A percentile compares a stretch with the other conserved stretches of the same genome.
phyloP scores from a whole-genome alignment of 2,888 invertebrate genomes.

The Thelaira solivaga region DNA sequence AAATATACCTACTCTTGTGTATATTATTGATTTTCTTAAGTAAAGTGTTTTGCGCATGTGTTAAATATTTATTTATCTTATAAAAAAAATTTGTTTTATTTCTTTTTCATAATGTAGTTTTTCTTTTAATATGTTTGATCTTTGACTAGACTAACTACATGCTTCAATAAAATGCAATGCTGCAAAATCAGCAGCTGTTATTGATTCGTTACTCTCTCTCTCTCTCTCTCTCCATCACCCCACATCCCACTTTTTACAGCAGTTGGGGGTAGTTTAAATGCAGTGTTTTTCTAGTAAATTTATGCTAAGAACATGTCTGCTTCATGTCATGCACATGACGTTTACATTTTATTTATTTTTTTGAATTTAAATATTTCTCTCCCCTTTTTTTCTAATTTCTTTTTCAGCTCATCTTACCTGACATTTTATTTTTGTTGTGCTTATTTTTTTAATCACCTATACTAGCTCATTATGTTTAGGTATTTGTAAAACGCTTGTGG shows the following conservation, averaged over 20 bases:
- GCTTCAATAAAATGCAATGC: conserved; percentile 40
- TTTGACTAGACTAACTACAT: conserved; percentile 43
- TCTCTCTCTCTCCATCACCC: not conserved
- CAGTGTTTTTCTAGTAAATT: conserved; percentile 23
- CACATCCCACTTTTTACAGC: not conserved
- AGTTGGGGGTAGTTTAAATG: not conserved
- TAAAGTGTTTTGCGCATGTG: conserved; percentile 48
- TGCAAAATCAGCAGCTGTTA: conserved; percentile 32
- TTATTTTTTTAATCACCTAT: not conserved
- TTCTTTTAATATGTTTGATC: conserved; percentile 33
- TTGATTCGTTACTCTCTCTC: not conserved
- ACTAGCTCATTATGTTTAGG: conserved; percentile 14
- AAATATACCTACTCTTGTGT: conserved; percentile 52
- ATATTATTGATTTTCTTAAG: conserved; percentile 32
- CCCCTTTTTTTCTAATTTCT: conserved; percentile 37
- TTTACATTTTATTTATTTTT: no score
- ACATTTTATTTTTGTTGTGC: conserved; percentile 23
- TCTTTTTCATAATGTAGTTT: conserved; percentile 11
- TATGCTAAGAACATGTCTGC: not conserved
- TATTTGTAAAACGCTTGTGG: conserved; percentile 30
- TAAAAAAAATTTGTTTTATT: conserved; percentile 34
- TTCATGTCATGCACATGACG: no score
- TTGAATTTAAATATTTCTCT: not conserved
- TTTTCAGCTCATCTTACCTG: conserved; percentile 63
- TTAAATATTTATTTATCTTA: conserved; percentile 43